Evolutionary conservation across 2,888 invertebrate genomes (phyloP).

Genomic region (Phyto melanocephala): DNA sequence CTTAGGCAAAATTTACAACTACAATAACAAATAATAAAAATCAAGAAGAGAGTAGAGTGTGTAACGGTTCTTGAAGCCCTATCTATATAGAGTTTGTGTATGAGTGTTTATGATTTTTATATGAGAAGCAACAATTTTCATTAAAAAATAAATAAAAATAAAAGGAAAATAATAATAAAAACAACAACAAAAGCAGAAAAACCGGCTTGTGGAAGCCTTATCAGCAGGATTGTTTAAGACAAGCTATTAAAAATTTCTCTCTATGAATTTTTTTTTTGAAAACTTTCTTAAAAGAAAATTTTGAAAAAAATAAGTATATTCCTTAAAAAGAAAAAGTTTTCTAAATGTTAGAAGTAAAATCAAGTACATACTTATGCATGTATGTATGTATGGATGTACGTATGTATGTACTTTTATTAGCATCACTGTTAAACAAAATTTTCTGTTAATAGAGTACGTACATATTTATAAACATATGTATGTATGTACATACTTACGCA

Average conservation of each 20-base stretch:
- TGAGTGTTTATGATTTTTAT: conserved; percentile 27
- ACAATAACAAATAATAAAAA: background rate
- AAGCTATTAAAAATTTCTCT: no score
- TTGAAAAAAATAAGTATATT: no score
- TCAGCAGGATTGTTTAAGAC: background rate
- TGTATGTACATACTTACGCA: no score
- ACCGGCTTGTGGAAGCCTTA: conserved; percentile 58
- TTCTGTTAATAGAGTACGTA: no score
- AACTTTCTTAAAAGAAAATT: no score
- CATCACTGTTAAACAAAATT: no score
- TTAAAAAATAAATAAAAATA: conserved; percentile 37
- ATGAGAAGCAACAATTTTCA: conserved; percentile 64
- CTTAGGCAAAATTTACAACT: background rate
- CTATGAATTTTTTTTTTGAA: no score
- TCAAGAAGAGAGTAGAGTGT: background rate
- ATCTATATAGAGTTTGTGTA: background rate
- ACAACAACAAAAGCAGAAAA: conserved; percentile 8
- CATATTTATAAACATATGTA: no score
- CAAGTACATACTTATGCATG: no score
- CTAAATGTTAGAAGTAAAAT: no score
- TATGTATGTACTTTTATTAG: no score
- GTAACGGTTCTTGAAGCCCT: background rate
- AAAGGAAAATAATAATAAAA: background rate
- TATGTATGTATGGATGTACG: no score
- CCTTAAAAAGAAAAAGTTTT: conserved; percentile 29